A percentile compares a stretch with the other conserved stretches of the same genome.
phyloP scores from a whole-genome alignment of 2,797 vertebrate species.

The Pachyuromys duprasi region DNA sequence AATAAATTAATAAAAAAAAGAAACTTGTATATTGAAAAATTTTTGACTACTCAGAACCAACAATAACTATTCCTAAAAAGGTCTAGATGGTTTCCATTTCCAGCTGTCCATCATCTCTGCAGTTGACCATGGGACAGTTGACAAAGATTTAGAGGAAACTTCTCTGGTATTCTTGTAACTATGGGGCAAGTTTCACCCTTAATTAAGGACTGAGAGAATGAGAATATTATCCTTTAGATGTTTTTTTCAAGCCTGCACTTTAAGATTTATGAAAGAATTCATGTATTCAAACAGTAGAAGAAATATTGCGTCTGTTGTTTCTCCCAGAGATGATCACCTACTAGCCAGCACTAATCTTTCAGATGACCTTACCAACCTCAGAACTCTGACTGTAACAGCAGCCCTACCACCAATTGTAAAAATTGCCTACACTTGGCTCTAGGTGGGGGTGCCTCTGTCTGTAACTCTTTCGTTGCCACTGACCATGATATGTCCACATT shows the following conservation, averaged over 20 bases:
- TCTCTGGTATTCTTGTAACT: neutral
- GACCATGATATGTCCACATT: neutral
- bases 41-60: neutral
- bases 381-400: neutral
- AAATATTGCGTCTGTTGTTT: neutral
- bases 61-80: neutral
- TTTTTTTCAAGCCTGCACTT: neutral
- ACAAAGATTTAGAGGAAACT: neutral
- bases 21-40: neutral
- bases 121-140: neutral
- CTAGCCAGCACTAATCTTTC: neutral
- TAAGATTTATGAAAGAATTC: neutral
- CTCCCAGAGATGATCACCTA: neutral
- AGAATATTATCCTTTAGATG: neutral
- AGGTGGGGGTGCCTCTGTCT: neutral
- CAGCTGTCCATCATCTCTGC: neutral
- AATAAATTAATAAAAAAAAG: too few relatives aligned
- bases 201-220: neutral
- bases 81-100: neutral
- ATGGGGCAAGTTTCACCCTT: neutral
- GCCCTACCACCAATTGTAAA: neutral
- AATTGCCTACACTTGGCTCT: neutral
- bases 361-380: neutral
- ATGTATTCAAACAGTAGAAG: neutral
- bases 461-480: too few relatives aligned